phyloP scores from a whole-genome alignment of 2,888 invertebrate species.

The Bombylius major region DNA sequence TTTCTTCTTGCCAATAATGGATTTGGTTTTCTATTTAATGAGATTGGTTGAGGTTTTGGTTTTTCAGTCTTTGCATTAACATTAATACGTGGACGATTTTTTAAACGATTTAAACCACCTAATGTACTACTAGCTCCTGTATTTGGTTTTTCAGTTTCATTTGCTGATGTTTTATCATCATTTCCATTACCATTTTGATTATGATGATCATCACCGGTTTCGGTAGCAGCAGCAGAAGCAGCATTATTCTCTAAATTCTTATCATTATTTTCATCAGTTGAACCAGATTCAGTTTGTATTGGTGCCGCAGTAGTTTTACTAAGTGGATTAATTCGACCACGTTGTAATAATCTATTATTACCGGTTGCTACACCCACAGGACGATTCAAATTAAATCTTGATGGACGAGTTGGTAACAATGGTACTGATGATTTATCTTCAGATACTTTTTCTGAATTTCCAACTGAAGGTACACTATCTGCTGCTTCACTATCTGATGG shows the following conservation, averaged over 20 bases:
- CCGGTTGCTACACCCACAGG: conserved; percentile 16
- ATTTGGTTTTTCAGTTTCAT: conserved; percentile 1
- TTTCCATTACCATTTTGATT: conserved; percentile 2
- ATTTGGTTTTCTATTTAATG: conserved; percentile 29
- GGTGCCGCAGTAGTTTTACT: conserved; percentile 19
- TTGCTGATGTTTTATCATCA: conserved; percentile 7
- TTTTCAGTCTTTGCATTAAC: conserved; percentile 32
- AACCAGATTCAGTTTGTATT: conserved; percentile 20
- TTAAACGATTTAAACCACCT: conserved; percentile 31
- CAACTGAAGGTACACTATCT: background rate
- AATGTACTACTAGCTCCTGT: background rate
- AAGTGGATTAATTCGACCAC: conserved; percentile 23
- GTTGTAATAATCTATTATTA: conserved; percentile 28
- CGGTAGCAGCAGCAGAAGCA: conserved; percentile 2
- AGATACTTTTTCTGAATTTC: conserved; percentile 14
- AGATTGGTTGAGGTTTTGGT: conserved; percentile 21
- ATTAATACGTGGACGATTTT: conserved; percentile 33
- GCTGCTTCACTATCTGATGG: conserved; percentile 15
- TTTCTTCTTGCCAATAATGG: conserved; percentile 33
- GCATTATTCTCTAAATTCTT: conserved; percentile 20
- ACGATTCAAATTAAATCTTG: conserved; percentile 32
- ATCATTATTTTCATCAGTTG: conserved; percentile 27
- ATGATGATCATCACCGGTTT: conserved; percentile 9
- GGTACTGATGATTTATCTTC: conserved; percentile 21
- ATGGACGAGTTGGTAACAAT: conserved; percentile 23